Evolutionary conservation across 2,888 invertebrate species (phyloP).

Genomic region (Melolontha melolontha): DNA sequence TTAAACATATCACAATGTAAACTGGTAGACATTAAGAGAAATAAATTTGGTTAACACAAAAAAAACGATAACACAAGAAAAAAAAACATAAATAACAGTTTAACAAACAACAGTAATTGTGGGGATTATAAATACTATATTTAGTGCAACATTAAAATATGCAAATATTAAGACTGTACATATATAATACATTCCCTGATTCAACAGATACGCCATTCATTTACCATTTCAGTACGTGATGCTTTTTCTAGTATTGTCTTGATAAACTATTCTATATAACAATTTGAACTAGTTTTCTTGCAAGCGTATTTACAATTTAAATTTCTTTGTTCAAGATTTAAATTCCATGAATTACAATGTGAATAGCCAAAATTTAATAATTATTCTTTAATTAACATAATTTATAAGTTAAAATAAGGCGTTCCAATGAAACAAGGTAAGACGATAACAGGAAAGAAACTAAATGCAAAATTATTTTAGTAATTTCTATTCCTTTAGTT

Average conservation of each 20-base stretch:
- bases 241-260: constrained; percentile 12
- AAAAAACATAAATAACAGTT: constrained; percentile 25
- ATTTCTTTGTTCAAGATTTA: background rate
- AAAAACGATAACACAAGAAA: constrained; percentile 13
- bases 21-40: constrained; percentile 25
- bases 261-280: background rate
- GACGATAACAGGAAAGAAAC: no score
- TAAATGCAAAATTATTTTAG: no score
- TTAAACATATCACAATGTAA: constrained; percentile 31
- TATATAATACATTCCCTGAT: constrained; percentile 23
- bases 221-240: background rate
- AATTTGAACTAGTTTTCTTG: constrained; percentile 20
- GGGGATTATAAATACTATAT: constrained; percentile 33
- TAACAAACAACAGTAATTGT: constrained; percentile 27
- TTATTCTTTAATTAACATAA: no score
- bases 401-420: no score
- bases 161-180: constrained; percentile 26
- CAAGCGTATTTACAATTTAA: constrained; percentile 12
- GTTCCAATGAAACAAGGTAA: no score
- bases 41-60: constrained; percentile 26
- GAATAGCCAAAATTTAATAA: no score
- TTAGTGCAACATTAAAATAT: constrained; percentile 33
- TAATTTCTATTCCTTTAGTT: no score
- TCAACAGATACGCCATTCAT: constrained; percentile 12
- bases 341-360: no score